Evolutionary conservation across 2,888 invertebrate genomes (phyloP).

Genomic region (Zootermopsis nevadensis): DNA sequence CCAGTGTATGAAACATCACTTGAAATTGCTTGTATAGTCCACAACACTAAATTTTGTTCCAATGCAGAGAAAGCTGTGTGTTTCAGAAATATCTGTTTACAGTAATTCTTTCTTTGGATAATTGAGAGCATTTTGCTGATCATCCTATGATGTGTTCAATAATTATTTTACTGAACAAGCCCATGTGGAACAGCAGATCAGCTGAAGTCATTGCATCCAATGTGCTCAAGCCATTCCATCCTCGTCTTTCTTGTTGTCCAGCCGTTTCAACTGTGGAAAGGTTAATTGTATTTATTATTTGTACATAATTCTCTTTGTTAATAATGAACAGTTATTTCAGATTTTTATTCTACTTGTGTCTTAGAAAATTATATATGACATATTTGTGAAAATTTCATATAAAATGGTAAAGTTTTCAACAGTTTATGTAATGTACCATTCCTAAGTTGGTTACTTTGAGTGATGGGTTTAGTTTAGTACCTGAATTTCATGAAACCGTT

Average conservation of each 20-base stretch:
- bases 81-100: no score
- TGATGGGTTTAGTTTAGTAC: background rate
- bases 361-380: background rate
- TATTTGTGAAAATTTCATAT: no score
- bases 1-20: no score
- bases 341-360: background rate
- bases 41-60: no score
- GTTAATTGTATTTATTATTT: background rate
- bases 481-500: no score
- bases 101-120: no score
- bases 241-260: conserved; percentile 61
- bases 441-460: background rate
- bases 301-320: background rate
- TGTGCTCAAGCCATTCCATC: conserved; percentile 60
- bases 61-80: no score
- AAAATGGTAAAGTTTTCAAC: background rate
- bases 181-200: no score
- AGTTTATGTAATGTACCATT: background rate
- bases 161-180: no score
- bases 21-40: no score
- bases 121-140: no score
- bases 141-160: no score
- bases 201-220: background rate
- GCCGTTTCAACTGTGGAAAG: conserved; percentile 63
- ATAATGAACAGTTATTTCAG: background rate